Evolutionary conservation across 2,888 invertebrate species (phyloP).

Genomic region (Pecten maximus): DNA sequence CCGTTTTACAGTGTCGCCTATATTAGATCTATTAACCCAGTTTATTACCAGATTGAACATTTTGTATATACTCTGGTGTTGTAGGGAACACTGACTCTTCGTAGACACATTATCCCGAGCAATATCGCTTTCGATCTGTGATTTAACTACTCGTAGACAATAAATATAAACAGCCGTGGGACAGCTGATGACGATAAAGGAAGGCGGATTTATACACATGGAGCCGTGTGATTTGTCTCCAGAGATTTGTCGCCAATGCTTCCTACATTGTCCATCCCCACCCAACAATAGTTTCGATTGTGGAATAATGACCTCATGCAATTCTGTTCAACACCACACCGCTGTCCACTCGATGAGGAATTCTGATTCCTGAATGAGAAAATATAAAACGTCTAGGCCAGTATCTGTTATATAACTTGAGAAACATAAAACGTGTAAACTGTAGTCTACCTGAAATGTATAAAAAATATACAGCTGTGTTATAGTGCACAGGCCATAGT

Average conservation of each 20-base stretch:
- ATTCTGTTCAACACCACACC: not conserved
- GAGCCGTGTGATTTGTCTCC: not conserved
- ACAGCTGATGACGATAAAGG: not conserved
- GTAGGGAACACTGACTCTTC: not conserved
- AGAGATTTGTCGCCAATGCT: not conserved
- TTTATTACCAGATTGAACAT: not conserved
- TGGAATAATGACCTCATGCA: not conserved
- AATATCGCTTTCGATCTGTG: not conserved
- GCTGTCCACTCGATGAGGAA: not conserved
- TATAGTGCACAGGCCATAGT: too few species aligned
- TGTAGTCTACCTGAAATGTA: too few species aligned
- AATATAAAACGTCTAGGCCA: not conserved
- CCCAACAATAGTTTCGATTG: too few species aligned
- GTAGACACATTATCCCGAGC: not conserved
- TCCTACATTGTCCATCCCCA: not conserved
- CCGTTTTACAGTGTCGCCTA: not conserved
- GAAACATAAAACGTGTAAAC: not conserved
- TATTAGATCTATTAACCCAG: not conserved
- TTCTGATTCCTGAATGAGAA: not conserved
- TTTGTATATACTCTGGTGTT: not conserved
- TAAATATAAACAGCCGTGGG: not conserved
- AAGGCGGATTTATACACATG: not conserved
- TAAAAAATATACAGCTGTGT: too few species aligned
- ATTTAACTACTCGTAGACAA: not conserved
- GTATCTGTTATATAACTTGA: too few species aligned